Evolutionary conservation across 2,888 invertebrate genomes (phyloP), one percentile per base, ranked within the genome.

Genomic region (Ariolimax columbianus): DNA sequence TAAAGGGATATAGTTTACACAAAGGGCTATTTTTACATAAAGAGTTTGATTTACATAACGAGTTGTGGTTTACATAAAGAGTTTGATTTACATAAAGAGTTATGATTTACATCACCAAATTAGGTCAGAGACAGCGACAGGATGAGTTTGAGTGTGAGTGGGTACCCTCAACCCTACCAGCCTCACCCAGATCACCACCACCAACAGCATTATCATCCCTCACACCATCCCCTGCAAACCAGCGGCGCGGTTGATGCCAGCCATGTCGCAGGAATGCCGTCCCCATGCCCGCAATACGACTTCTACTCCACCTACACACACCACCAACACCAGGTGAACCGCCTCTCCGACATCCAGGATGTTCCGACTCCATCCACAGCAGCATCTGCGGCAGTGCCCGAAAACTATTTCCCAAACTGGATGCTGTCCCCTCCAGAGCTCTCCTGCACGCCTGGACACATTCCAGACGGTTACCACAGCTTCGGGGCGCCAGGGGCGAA

Each of bases 121-220:
- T n/a, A n/a, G n/a, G n/a, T n/a, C n/a, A 55, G 23, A 55, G 17
- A 55, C 9, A 55, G 9, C 6, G 23, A 0, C 82, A 81, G 33
- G 43, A 92, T 92, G 92, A 92, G 92, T 89, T 88, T 92, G 73
- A 91, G 91, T 89, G 90, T 92, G 14, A 90, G 91, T 23, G 91
- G 90, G 59, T 92, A 91, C 84, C 86, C 89, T n/a, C 91, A 91
- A 82, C 89, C 89, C 80, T 91, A 90, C 77, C 90, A 89, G 78
- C 81, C 55, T 33, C 66, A 70, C 3, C 82, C 78, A 33, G 85
- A 87, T 75, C 85, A 68, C 2, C 23, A 7, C 23, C 19, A 55
- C 55, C 55, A 55, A 55, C 55, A 55, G 17, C 55, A 55, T 17
- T 55, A 55, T 55, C 55, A 55, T 55, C 55, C 3, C 23, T 17